phyloP scores from a whole-genome alignment of 2,797 vertebrate genomes.

The Nasua narica region DNA sequence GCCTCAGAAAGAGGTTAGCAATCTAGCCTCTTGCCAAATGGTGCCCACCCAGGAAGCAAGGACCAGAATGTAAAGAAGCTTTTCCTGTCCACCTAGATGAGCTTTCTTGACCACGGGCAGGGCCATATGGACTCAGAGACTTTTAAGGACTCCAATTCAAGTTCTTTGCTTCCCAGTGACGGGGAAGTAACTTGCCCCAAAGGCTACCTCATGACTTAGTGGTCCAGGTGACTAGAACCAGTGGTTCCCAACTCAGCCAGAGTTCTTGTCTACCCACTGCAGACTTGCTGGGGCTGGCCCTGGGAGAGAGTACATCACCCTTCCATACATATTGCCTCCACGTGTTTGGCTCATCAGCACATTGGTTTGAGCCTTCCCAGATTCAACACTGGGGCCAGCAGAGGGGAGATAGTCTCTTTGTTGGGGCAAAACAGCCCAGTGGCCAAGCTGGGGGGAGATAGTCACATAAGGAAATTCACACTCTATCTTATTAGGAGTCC shows the following conservation, averaged over 20 bases:
- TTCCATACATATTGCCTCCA: accelerated
- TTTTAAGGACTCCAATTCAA: background rate
- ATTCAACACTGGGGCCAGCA: background rate
- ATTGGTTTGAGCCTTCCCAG: background rate
- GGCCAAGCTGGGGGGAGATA: background rate
- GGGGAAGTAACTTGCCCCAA: background rate
- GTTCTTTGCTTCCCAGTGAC: background rate
- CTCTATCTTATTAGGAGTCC: background rate
- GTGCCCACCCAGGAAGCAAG: background rate
- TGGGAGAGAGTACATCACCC: background rate
- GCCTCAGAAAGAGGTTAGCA: background rate
- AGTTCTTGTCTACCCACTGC: background rate
- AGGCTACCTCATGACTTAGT: background rate
- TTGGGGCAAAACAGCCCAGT: background rate
- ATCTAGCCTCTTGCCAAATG: background rate
- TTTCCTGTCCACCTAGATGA: background rate
- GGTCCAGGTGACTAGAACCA: background rate
- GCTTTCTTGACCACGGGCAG: background rate
- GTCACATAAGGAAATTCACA: background rate
- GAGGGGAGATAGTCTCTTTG: background rate
- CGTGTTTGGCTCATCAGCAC: background rate
- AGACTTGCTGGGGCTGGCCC: background rate
- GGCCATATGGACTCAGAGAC: background rate
- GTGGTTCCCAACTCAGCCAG: background rate
- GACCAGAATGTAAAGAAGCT: background rate